phyloP scores from a whole-genome alignment of 2,113 vertebrate genomes.

The Notarius quadriscutis region DNA sequence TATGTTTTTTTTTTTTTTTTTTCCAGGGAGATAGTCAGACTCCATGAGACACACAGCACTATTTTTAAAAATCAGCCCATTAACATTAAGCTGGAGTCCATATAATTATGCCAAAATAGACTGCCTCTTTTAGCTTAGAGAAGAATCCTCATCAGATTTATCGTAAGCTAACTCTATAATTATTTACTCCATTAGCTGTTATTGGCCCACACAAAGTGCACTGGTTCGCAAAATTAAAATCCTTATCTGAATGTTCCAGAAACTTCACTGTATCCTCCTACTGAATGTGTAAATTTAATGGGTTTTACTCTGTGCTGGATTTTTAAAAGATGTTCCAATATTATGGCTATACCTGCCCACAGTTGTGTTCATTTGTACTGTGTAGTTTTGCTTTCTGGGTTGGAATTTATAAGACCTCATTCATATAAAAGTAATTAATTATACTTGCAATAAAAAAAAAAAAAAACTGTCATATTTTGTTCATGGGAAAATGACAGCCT shows the following conservation, averaged over 20 bases:
- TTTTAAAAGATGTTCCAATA: conserved; percentile 49
- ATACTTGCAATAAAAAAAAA: background rate
- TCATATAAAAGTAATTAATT: background rate
- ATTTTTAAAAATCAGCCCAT: conserved; percentile 52
- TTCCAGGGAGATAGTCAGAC: conserved; percentile 37
- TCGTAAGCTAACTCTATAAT: conserved; percentile 86
- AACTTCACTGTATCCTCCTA: conserved; percentile 77
- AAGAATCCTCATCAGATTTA: conserved; percentile 76
- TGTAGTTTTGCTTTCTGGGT: background rate
- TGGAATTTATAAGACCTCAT: background rate
- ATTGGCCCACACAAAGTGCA: conserved; percentile 78
- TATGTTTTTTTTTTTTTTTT: conserved; percentile 10
- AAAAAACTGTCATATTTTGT: background rate
- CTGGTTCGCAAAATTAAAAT: conserved; percentile 94
- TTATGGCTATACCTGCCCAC: background rate
- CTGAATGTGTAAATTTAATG: conserved; percentile 75
- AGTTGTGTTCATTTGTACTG: background rate
- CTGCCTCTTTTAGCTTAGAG: conserved; percentile 58
- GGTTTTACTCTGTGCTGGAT: conserved; percentile 53
- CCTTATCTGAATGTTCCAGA: conserved; percentile 88
- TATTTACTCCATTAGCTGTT: conserved; percentile 88
- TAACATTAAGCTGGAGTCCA: conserved; percentile 56
- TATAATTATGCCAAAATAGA: conserved; percentile 65
- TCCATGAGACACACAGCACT: conserved; percentile 24
- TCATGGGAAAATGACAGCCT: background rate